Base-by-base conservation (phyloP, 2,888 invertebrate species). In the Zele albiditarsus region DNA sequence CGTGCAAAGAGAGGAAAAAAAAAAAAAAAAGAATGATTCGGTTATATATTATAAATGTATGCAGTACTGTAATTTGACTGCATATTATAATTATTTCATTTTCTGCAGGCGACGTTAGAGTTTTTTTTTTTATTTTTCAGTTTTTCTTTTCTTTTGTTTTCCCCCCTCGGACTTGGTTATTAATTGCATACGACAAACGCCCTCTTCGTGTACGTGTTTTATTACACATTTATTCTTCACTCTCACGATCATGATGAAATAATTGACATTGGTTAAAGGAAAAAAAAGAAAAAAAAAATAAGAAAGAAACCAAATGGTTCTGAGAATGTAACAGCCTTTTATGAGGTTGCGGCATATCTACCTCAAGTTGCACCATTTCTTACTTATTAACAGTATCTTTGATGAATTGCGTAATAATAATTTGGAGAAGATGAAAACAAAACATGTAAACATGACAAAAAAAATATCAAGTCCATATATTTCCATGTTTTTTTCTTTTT, bases 261-360 rank as follows among this genome's bases (percentile, higher is more conserved):
- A 31, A 53, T 31, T 57, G 57, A 57, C 28, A 20, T 69, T 57
- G 53, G 28, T 53, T 69, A 16, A 3, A 57, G 27, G n/a, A 28
- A 28, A 25, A 69, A 53, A 65, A 65, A 4, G 14, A 38, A 38
- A 14, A 23, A 20, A 5, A 23, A 20, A 38, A 53, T 72, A 49
- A 53, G 33, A 42, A 42, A 42, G 42, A 42, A 42, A 14, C 8
- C 42, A 14, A 42, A 12, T 42, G 6, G 0, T 46, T 49, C 49
- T 71, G 38, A 58, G 53, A 62, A 71, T 72, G 66, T 73, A 69
- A 73, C 77, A 77, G 78, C 76, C 78, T 80, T 79, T 53, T 75
- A 70, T 78, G 77, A 79, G 78, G 77, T 81, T 81, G 79, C 78
- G 80, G 78, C 79, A 81, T 81, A 81, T 81, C 81, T 80, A 81